Conservation (phyloP, 2,888 invertebrate species). For the Eueremaeus valkanovi region DNA sequence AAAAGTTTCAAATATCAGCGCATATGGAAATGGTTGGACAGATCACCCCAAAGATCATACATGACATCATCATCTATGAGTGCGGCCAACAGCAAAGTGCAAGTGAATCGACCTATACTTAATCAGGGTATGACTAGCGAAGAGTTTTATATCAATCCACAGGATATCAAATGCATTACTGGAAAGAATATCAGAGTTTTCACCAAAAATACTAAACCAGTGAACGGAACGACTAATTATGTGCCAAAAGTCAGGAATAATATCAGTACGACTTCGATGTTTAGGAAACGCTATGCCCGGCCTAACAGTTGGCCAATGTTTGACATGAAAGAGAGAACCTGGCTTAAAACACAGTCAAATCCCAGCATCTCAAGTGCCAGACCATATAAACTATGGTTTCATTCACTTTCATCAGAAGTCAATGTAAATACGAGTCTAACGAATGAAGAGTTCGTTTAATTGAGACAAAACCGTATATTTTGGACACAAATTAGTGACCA, state of each 20-base stretch:
- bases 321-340: not conserved
- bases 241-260: slow-evolving; percentile 5
- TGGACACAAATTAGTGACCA: not conserved
- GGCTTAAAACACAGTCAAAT: slow-evolving; percentile 1
- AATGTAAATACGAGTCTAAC: not conserved
- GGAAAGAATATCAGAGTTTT: slow-evolving; percentile 6
- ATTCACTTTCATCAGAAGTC: not conserved
- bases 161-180: not conserved
- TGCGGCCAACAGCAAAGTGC: not conserved
- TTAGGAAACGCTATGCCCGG: not conserved
- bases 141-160: not conserved
- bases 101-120: not conserved
- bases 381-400: not conserved
- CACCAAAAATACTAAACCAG: not conserved
- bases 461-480: not conserved
- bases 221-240: not conserved
- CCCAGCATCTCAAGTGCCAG: not conserved
- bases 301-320: slow-evolving; percentile 21
- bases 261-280: slow-evolving; percentile 13
- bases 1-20: not conserved
- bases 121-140: not conserved
- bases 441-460: not conserved
- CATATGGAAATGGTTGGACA: slow-evolving; percentile 12
- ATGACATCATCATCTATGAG: not conserved
- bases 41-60: not conserved